A percentile compares a stretch with the other conserved stretches of the same genome.
Conservation (phyloP, 1,140 invertebrate genomes). For the Listronotus oregonensis region DNA sequence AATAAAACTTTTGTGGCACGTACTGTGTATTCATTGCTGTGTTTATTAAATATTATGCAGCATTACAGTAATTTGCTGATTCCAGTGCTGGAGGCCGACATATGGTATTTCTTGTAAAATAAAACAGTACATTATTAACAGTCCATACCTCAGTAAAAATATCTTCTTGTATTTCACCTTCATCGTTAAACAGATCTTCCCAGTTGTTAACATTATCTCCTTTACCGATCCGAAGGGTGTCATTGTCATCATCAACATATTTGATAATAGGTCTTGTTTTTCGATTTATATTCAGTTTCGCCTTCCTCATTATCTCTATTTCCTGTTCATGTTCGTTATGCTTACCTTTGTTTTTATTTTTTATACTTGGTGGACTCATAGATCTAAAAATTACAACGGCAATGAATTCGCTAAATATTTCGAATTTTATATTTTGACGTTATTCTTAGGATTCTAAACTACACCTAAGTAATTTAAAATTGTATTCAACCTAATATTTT, state of each 20-base stretch:
- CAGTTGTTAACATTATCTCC: slow-evolving; percentile 49
- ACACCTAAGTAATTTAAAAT: too few relatives aligned
- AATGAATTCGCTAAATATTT: not conserved
- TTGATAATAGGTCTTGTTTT: slow-evolving; percentile 49
- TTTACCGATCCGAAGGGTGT: slow-evolving; percentile 42
- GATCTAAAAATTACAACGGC: slow-evolving; percentile 9
- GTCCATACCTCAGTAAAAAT: slow-evolving; percentile 44
- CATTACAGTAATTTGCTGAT: too few relatives aligned
- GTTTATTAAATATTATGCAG: too few relatives aligned
- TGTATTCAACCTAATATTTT: too few relatives aligned
- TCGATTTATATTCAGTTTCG: slow-evolving; percentile 51
- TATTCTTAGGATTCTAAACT: too few relatives aligned
- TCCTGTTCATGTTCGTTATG: slow-evolving; percentile 46
- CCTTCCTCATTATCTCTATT: slow-evolving; percentile 50
- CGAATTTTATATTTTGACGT: too few relatives aligned
- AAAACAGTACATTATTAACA: too few relatives aligned
- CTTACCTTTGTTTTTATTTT: slow-evolving; percentile 11
- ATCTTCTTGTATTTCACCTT: slow-evolving; percentile 44
- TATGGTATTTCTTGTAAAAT: too few relatives aligned
- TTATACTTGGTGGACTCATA: slow-evolving; percentile 10
- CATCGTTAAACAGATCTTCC: slow-evolving; percentile 52
- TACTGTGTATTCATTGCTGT: too few relatives aligned
- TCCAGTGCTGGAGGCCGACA: too few relatives aligned
- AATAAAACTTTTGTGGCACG: too few relatives aligned
- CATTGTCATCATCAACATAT: slow-evolving; percentile 47